These are phyloP conservation scores for Lepidurus apus DNA, from an alignment of 1,140 invertebrate species.

Conservation along the genomic window DNA sequence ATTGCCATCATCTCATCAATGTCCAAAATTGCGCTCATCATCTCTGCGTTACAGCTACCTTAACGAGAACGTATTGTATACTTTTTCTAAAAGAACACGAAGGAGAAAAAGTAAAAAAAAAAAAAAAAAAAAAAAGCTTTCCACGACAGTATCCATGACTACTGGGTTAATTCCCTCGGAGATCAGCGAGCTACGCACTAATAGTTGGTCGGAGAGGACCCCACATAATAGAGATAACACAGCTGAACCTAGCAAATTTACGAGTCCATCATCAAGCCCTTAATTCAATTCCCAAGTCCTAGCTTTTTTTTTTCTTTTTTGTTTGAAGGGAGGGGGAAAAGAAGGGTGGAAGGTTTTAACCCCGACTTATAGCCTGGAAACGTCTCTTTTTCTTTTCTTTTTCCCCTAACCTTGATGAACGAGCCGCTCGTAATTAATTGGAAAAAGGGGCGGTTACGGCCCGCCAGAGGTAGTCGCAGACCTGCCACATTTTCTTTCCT, in stretches of 20 bases:
- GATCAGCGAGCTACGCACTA: conserved; percentile 5
- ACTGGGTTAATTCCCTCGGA: not conserved
- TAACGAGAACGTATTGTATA: not conserved
- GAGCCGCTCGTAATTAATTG: conserved; percentile 16
- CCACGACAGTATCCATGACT: not conserved
- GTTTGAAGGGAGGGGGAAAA: not conserved
- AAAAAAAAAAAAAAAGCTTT: not conserved
- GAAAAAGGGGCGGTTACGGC: conserved; percentile 4
- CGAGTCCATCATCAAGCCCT: conserved; percentile 12
- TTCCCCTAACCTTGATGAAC: not conserved
- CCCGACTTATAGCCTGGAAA: not conserved
- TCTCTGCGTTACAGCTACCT: not conserved
- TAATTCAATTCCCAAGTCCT: conserved; percentile 2
- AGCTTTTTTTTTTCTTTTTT: not conserved
- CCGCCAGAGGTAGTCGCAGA: conserved; percentile 6
- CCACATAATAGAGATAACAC: not conserved
- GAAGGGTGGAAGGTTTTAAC: not conserved
- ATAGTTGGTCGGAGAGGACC: not conserved
- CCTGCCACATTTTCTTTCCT: conserved; percentile 7
- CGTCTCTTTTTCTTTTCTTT: not conserved
- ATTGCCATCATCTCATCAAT: conserved; percentile 4
- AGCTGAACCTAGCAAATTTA: not conserved
- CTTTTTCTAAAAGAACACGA: not conserved
- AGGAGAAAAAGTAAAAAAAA: not conserved
- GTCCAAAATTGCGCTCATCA: not conserved